A percentile compares a stretch with the other conserved stretches of the same genome.
Evolutionary conservation across 2,797 vertebrate genomes (phyloP).

Genomic region (Netta rufina): DNA sequence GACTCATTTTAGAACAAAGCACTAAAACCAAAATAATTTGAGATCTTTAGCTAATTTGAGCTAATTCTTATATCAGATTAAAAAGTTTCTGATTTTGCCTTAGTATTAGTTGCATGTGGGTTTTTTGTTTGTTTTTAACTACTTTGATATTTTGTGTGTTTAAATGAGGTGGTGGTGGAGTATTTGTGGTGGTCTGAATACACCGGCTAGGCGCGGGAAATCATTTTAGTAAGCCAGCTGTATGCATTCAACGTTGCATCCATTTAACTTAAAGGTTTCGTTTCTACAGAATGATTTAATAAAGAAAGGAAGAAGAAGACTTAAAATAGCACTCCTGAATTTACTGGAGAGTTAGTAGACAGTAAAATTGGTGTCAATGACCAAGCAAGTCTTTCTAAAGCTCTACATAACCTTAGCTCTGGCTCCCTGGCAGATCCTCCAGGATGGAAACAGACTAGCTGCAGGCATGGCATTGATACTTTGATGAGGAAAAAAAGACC

Average conservation of each 20-base stretch:
- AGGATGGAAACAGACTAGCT: not conserved
- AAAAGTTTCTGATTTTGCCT: not conserved
- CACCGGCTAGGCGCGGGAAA: not conserved
- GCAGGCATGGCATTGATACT: not conserved
- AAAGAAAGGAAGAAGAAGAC: not conserved
- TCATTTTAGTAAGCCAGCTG: not conserved
- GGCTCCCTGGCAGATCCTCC: not conserved
- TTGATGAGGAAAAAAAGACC: not conserved
- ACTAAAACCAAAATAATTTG: not conserved
- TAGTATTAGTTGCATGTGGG: not conserved
- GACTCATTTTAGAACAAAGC: not conserved
- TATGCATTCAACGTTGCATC: not conserved
- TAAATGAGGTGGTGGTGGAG: not conserved
- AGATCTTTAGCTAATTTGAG: not conserved
- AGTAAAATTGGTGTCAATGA: not conserved
- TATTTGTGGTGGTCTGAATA: not conserved
- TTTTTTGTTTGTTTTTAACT: not conserved
- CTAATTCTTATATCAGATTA: not conserved
- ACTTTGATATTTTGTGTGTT: not conserved
- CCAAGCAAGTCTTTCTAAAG: not conserved
- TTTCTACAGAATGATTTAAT: not conserved
- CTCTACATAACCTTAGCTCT: not conserved
- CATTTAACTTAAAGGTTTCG: not conserved
- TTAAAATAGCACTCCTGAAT: not conserved
- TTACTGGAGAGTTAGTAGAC: not conserved